A percentile compares a stretch with the other conserved stretches of the same genome.
phyloP scores from a whole-genome alignment of 2,797 vertebrate species.

The Siniperca scherzeri region DNA sequence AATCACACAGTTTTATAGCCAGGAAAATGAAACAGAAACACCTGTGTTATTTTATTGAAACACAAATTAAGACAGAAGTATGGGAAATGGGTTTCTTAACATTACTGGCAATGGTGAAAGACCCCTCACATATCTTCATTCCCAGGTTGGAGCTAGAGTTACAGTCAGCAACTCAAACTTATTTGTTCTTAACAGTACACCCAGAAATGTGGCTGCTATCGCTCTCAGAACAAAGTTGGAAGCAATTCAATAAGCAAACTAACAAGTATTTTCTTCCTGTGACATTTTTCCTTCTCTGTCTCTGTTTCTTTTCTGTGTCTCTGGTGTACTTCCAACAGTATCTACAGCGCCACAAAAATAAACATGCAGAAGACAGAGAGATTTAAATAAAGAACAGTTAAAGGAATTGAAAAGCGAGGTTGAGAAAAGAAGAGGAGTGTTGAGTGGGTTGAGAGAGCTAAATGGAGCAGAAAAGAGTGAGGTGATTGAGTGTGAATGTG shows the following conservation, averaged over 20 bases:
- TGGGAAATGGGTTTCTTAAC: conserved; percentile 4
- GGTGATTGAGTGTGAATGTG: conserved; percentile 38
- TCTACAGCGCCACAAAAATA: conserved; percentile 48
- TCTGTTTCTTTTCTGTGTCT: conserved; percentile 59
- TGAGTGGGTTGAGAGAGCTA: conserved; percentile 46
- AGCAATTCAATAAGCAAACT: conserved; percentile 52
- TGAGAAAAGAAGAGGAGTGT: conserved; percentile 40
- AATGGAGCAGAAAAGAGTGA: conserved; percentile 51
- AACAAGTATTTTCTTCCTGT: conserved; percentile 37
- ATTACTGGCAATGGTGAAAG: conserved; percentile 8
- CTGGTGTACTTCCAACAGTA: conserved; percentile 50
- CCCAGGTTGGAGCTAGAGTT: conserved; percentile 28
- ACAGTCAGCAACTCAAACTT: conserved; percentile 23
- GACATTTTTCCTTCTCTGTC: conserved; percentile 32
- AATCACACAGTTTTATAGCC: not conserved
- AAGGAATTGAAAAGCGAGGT: conserved; percentile 29
- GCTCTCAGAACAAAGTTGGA: conserved; percentile 48
- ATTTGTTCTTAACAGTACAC: conserved; percentile 36
- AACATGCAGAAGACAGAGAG: conserved; percentile 35
- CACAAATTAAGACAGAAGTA: conserved; percentile 13
- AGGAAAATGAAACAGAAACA: conserved; percentile 28
- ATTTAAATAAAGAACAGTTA: conserved; percentile 52
- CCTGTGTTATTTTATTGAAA: conserved; percentile 25
- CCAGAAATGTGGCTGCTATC: conserved; percentile 29
- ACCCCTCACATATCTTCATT: conserved; percentile 14